phyloP scores from a whole-genome alignment of 2,113 vertebrate genomes.

The Calidris pugnax region DNA sequence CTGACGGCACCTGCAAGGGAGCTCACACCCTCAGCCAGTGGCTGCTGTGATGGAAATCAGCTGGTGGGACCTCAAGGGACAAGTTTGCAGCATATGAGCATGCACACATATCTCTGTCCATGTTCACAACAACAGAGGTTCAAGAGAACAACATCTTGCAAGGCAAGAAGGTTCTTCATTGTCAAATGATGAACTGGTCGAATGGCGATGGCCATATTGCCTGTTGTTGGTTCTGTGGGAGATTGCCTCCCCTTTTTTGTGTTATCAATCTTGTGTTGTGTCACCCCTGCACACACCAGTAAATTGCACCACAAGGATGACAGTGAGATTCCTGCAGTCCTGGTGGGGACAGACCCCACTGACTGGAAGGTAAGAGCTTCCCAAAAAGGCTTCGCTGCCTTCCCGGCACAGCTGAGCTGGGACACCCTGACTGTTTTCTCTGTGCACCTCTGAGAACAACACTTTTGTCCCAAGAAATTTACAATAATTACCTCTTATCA shows the following conservation, averaged over 20 bases:
- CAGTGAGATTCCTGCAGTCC: rapidly evolving
- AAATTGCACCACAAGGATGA: neutral
- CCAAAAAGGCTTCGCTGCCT: neutral
- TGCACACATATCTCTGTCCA: rapidly evolving
- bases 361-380: neutral
- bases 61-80: neutral
- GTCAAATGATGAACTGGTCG: neutral
- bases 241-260: neutral
- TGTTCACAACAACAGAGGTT: neutral
- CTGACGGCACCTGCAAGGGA: neutral
- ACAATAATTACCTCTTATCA: neutral
- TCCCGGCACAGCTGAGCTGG: neutral
- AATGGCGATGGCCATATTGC: neutral
- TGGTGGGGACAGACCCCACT: neutral
- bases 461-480: neutral
- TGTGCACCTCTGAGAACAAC: neutral
- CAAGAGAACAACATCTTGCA: neutral
- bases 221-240: neutral
- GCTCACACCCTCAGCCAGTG: neutral
- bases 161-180: neutral
- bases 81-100: rapidly evolving
- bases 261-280: neutral
- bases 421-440: rapidly evolving
- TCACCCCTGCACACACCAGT: neutral
- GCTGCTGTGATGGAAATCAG: neutral